These are phyloP conservation scores for Tetramorium parvispinum DNA, from an alignment of 1,140 invertebrate species.

Conservation along the genomic window DNA sequence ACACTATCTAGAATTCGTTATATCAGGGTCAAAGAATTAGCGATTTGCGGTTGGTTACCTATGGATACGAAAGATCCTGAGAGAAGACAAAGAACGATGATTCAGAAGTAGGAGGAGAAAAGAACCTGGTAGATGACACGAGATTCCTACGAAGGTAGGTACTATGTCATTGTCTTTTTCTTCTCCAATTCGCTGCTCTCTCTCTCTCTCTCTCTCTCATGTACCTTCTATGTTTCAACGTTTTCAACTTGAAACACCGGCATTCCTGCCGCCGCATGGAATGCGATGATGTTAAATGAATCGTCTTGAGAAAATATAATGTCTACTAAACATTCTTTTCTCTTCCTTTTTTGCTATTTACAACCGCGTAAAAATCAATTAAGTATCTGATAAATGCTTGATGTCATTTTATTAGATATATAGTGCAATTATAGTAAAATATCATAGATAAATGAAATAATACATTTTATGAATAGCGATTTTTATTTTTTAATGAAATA, in stretches of 20 bases:
- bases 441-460: background rate
- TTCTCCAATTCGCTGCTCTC: conserved; percentile 65
- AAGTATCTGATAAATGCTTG: background rate
- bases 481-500: background rate
- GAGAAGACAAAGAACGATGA: conserved; percentile 79
- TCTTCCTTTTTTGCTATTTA: conserved; percentile 61
- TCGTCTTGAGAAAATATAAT: conserved; percentile 72
- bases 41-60: conserved; percentile 60
- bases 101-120: conserved; percentile 77
- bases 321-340: conserved; percentile 66
- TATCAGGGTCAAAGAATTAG: conserved; percentile 60
- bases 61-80: conserved; percentile 77
- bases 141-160: conserved; percentile 80
- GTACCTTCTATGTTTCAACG: conserved; percentile 54
- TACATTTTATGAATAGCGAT: background rate
- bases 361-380: conserved; percentile 18
- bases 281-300: conserved; percentile 72
- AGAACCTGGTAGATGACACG: conserved; percentile 80
- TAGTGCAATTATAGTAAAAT: background rate
- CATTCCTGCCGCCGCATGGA: conserved; percentile 67
- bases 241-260: conserved; percentile 65
- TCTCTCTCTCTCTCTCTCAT: conserved; percentile 1
- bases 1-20: conserved; percentile 14
- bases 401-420: conserved; percentile 19
- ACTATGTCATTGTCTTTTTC: conserved; percentile 81